Evolutionary conservation across 2,888 invertebrate species (phyloP), one percentile per base, ranked within the genome.

Genomic region (Chironomus riparius): DNA sequence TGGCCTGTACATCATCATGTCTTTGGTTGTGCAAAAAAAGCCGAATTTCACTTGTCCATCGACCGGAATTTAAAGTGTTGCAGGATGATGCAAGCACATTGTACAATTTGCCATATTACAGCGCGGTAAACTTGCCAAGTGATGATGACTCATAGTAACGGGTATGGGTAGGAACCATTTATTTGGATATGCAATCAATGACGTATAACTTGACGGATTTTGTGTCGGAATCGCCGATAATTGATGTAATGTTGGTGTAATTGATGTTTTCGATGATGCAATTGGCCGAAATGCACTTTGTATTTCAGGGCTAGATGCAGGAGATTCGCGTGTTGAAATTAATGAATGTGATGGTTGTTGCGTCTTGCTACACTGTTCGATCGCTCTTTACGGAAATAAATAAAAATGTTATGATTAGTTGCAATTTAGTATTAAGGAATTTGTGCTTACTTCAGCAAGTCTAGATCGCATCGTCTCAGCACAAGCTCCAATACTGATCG

Each of bases 381-480:
- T 84, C 62, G 83, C 83, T 5, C 83, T 72, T 4, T 15, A 70
- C 13, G 65, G 65, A 24, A 56, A 56, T 56, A 56, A 56, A 56
- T 18, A 15, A 15, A 7, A 4, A 56, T 56, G 38, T 38, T 38
- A 10, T 65, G n/a, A 65, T 21, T 65, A 21, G 50, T 7, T 24
- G 65, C 7, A 24, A 65, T 21, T 18, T 24, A 24, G 1, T 62
- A 56, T 4, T 10, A 62, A 81, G 95, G 95, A 75, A 96, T 94
- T 6, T 95, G 93, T 79, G 93, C 12, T 61, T 72, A 72, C 72
- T 62, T 93, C 13, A 96, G 87, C 70, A 97, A 85, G 82, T 98
- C 97, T 79, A 96, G 93, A 81, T 94, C 95, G 83, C 97, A 97
- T 48, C 95, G 89, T 78, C 95, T 92, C 68, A 97, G 85, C n/a